These are phyloP conservation scores for Nemapogon koenigi DNA, from an alignment of 2,888 invertebrate genomes.

Conservation along the genomic window DNA sequence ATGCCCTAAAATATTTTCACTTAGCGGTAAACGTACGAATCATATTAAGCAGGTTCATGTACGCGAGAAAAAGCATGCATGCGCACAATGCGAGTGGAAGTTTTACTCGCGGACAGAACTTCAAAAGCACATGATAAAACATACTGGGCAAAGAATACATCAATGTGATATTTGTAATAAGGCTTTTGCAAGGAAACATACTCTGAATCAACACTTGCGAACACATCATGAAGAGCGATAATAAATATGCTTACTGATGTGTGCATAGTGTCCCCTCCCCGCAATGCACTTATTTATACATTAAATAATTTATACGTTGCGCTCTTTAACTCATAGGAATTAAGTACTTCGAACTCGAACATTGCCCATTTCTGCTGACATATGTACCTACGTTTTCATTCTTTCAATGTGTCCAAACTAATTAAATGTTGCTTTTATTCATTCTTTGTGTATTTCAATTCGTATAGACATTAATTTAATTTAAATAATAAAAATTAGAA, in stretches of 20 bases:
- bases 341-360: too few species aligned
- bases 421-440: too few species aligned
- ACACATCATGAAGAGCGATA: slow-evolving; percentile 51
- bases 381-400: too few species aligned
- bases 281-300: too few species aligned
- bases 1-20: slow-evolving; percentile 32
- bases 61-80: slow-evolving; percentile 17
- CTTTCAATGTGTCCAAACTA: too few species aligned
- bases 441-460: too few species aligned
- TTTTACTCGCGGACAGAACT: slow-evolving; percentile 7
- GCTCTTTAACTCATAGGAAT: too few species aligned
- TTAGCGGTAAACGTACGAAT: slow-evolving; percentile 36
- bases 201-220: slow-evolving; percentile 31
- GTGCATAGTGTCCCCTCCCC: too few species aligned
- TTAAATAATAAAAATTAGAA: too few species aligned
- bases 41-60: slow-evolving; percentile 40
- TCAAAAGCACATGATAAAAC: slow-evolving; percentile 5
- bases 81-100: slow-evolving; percentile 11
- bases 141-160: slow-evolving; percentile 3
- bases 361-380: too few species aligned
- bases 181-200: slow-evolving; percentile 26
- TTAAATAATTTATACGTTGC: too few species aligned
- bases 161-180: slow-evolving; percentile 22
- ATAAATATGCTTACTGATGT: slow-evolving; percentile 21
- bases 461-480: too few species aligned